A percentile compares a stretch with the other conserved stretches of the same genome.
phyloP scores from a whole-genome alignment of 37 sponge, comb jelly and placozoan species.

The Chondrosia reniformis region DNA sequence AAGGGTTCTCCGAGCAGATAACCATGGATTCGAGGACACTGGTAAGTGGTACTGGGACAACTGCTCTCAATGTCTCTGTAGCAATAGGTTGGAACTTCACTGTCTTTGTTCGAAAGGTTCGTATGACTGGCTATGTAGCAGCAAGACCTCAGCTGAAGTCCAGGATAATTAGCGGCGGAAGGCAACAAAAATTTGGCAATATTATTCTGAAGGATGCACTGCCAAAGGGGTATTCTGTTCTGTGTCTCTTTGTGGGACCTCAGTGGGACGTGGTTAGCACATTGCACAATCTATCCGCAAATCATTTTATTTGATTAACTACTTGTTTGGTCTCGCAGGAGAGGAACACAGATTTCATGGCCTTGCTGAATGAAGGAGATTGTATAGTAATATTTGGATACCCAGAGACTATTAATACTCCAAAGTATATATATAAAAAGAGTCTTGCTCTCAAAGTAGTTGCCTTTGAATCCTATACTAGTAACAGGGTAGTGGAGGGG shows the following conservation, averaged over 20 bases:
- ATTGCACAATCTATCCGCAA: neutral
- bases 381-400: neutral
- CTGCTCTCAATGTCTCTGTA: no score
- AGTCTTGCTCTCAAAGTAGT: neutral
- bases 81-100: no score
- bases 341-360: neutral
- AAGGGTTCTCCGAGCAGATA: neutral
- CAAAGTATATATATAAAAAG: neutral
- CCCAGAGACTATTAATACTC: conserved; percentile 1
- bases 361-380: neutral
- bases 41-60: neutral
- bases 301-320: no score
- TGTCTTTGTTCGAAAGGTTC: no score
- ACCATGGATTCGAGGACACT: neutral
- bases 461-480: neutral
- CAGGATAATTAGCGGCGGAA: conserved; percentile 32
- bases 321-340: neutral
- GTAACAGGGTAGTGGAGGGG: no score
- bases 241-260: conserved; percentile 12
- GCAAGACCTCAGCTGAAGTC: neutral
- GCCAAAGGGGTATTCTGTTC: conserved; percentile 38
- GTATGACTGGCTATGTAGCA: neutral
- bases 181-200: conserved; percentile 45
- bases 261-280: conserved; percentile 8
- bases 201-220: conserved; percentile 38